Evolutionary conservation across 2,888 invertebrate species (phyloP).

Genomic region (Mythimna ferrago): DNA sequence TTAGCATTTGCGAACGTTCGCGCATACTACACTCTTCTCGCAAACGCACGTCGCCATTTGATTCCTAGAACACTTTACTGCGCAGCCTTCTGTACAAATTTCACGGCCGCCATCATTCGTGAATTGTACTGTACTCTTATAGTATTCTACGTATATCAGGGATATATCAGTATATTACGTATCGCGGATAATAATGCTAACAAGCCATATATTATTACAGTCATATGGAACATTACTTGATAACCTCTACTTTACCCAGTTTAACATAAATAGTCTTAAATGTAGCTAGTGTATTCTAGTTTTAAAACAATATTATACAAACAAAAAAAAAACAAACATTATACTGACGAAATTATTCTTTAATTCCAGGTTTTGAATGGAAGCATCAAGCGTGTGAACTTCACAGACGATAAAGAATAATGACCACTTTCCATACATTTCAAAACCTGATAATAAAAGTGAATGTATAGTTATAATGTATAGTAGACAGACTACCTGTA

Average conservation of each 20-base stretch:
- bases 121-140: neutral
- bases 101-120: no score
- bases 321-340: neutral
- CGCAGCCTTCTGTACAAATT: no score
- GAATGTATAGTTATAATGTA: no score
- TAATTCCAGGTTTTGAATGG: slow-evolving; percentile 19
- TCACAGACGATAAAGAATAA: no score
- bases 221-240: neutral
- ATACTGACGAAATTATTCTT: neutral
- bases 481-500: no score
- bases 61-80: no score
- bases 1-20: no score
- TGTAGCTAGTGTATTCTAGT: neutral
- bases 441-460: no score
- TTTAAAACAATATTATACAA: neutral
- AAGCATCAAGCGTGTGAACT: neutral
- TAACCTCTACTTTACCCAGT: neutral
- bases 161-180: neutral
- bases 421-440: no score
- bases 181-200: slow-evolving; percentile 15
- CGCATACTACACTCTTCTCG: no score
- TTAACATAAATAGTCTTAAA: neutral
- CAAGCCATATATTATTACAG: slow-evolving; percentile 7
- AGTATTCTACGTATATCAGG: slow-evolving; percentile 15
- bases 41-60: no score